A percentile compares a stretch with the other conserved stretches of the same genome.
These are phyloP conservation scores for Camponotus fellah DNA, from an alignment of 2,888 invertebrate species.

Conservation along the genomic window DNA sequence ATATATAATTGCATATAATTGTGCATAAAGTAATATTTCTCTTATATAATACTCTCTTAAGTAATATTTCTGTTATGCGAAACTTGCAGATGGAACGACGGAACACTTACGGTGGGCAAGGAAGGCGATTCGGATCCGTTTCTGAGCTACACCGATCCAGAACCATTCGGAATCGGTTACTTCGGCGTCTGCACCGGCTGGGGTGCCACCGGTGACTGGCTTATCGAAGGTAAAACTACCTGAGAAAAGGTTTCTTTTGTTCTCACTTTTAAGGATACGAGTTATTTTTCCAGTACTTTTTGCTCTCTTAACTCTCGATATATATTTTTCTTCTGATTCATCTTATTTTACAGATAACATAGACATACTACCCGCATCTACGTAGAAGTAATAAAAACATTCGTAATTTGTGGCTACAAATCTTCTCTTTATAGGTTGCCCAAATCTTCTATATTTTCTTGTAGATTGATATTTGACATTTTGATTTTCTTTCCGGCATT, in stretches of 20 bases:
- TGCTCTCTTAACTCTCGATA: not conserved
- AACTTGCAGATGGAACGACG: conserved; percentile 78
- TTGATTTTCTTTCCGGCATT: conserved; percentile 61
- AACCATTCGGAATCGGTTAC: conserved; percentile 90
- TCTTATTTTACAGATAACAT: conserved; percentile 26
- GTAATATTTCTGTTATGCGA: not conserved
- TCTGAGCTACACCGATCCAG: conserved; percentile 91
- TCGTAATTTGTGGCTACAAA: not conserved
- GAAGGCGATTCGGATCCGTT: conserved; percentile 92
- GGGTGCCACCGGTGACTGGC: conserved; percentile 94
- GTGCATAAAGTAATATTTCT: not conserved
- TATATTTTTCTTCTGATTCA: not conserved
- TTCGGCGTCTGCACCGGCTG: conserved; percentile 95
- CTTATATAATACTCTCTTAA: not conserved
- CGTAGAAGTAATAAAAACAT: not conserved
- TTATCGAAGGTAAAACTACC: conserved; percentile 90
- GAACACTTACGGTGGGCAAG: conserved; percentile 89
- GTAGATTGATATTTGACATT: conserved; percentile 27
- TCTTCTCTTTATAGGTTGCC: not conserved
- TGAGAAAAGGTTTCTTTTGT: conserved; percentile 51
- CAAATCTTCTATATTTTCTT: not conserved
- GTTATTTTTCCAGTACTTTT: not conserved
- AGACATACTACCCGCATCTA: not conserved
- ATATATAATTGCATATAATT: too few relatives aligned
- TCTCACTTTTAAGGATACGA: not conserved